Conservation (phyloP, 2,888 invertebrate genomes). For the Mythimna albipuncta region DNA sequence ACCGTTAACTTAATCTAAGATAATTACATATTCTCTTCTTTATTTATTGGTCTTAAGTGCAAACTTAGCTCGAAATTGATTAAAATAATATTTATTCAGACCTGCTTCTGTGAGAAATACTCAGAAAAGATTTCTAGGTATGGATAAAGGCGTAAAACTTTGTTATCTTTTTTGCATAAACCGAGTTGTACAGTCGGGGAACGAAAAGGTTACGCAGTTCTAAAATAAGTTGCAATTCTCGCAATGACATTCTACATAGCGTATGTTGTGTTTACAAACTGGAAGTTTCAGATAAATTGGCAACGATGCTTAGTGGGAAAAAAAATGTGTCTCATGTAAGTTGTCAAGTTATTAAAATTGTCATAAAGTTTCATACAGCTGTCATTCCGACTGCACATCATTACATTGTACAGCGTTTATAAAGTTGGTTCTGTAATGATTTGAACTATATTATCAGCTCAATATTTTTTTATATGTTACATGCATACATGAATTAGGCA, state of each 20-base stretch:
- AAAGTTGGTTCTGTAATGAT: too few species aligned
- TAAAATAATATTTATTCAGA: constrained; percentile 27
- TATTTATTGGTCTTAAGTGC: constrained; percentile 24
- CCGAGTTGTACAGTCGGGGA: constrained; percentile 7
- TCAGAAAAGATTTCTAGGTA: constrained; percentile 32
- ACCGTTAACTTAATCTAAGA: constrained; percentile 24
- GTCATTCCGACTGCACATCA: background rate
- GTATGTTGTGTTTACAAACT: background rate
- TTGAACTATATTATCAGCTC: background rate
- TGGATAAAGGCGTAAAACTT: constrained; percentile 28
- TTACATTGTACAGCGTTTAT: background rate
- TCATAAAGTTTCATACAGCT: background rate
- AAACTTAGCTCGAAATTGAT: constrained; percentile 24
- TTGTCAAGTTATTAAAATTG: background rate
- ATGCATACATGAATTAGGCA: too few species aligned
- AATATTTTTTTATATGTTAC: background rate
- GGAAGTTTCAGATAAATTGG: background rate
- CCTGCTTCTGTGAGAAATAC: constrained; percentile 19
- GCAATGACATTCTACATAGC: background rate
- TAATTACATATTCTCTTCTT: constrained; percentile 19
- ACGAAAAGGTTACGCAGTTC: background rate
- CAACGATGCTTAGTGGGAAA: too few species aligned
- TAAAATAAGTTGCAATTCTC: background rate
- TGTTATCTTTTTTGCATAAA: constrained; percentile 42
- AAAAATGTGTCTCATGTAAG: too few species aligned